phyloP scores from a whole-genome alignment of 1,140 invertebrate species.

The Zaprionus nigranus region DNA sequence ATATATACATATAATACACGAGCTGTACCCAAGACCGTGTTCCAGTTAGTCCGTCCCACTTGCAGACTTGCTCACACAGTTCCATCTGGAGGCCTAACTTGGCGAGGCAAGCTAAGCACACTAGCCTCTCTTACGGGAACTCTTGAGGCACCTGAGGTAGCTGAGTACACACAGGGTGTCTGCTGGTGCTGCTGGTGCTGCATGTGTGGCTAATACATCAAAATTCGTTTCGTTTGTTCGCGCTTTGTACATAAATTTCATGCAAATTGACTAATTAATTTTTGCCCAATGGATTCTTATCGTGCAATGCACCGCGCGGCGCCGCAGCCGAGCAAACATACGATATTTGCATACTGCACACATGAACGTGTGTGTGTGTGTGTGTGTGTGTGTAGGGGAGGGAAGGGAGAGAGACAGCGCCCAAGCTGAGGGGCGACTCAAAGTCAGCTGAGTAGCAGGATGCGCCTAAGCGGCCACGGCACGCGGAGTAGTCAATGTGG shows the following conservation, averaged over 20 bases:
- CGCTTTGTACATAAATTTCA: conserved; percentile 83
- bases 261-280: conserved; percentile 83
- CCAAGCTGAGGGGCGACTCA: neutral
- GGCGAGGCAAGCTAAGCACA: too few relatives aligned
- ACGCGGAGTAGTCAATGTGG: conserved; percentile 17
- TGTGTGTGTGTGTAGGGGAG: conserved; percentile 6
- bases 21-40: too few relatives aligned
- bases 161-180: neutral
- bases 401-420: neutral
- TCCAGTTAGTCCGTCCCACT: neutral
- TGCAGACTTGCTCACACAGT: neutral
- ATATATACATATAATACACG: too few relatives aligned
- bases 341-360: conserved; percentile 63
- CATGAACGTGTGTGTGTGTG: conserved; percentile 10
- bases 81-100: neutral
- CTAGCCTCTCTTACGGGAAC: neutral
- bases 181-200: neutral
- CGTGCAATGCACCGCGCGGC: conserved; percentile 62
- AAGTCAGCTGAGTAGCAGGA: conserved; percentile 28
- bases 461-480: conserved; percentile 37
- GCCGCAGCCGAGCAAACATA: conserved; percentile 40
- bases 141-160: neutral
- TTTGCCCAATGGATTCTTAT: conserved; percentile 80
- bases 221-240: conserved; percentile 75
- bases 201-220: conserved; percentile 47